These are phyloP conservation scores for Neoascia interrupta DNA, from an alignment of 2,888 invertebrate genomes.

Conservation along the genomic window DNA sequence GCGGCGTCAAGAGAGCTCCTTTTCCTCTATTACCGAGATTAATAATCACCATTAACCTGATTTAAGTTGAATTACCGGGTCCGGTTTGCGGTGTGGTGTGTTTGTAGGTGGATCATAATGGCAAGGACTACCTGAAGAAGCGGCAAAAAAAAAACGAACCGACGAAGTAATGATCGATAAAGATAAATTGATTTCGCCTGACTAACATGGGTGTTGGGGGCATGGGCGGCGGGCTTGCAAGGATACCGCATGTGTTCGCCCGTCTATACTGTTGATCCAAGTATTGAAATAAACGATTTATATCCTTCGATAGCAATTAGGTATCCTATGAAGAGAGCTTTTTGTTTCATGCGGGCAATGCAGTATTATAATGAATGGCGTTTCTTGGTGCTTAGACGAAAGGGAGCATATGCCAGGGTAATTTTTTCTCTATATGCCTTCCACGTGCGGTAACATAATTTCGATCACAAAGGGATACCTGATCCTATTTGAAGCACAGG, in stretches of 20 bases:
- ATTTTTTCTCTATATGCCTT: background rate
- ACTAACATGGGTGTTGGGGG: background rate
- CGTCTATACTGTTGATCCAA: slow-evolving; percentile 42
- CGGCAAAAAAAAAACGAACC: background rate
- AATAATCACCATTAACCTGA: slow-evolving; percentile 63
- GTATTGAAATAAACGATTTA: slow-evolving; percentile 67
- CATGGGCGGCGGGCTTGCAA: background rate
- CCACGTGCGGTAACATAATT: slow-evolving; percentile 1
- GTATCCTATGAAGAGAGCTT: slow-evolving; percentile 10
- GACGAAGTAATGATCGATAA: slow-evolving; percentile 63
- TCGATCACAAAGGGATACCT: background rate
- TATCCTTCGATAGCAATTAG: slow-evolving; percentile 65
- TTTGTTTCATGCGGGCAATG: slow-evolving; percentile 4
- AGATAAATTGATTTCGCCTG: slow-evolving; percentile 63
- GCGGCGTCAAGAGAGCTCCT: no score
- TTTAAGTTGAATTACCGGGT: slow-evolving; percentile 51
- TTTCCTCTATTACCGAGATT: slow-evolving; percentile 47
- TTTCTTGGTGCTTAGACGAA: background rate
- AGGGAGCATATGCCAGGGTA: background rate
- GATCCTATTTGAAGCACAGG: background rate
- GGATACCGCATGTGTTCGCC: slow-evolving; percentile 1
- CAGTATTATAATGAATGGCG: no score
- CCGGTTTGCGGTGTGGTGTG: background rate
- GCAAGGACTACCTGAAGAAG: background rate
- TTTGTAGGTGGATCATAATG: slow-evolving; percentile 2